Base-by-base conservation (phyloP, 2,797 vertebrate genomes). In the Haliaeetus albicilla region DNA sequence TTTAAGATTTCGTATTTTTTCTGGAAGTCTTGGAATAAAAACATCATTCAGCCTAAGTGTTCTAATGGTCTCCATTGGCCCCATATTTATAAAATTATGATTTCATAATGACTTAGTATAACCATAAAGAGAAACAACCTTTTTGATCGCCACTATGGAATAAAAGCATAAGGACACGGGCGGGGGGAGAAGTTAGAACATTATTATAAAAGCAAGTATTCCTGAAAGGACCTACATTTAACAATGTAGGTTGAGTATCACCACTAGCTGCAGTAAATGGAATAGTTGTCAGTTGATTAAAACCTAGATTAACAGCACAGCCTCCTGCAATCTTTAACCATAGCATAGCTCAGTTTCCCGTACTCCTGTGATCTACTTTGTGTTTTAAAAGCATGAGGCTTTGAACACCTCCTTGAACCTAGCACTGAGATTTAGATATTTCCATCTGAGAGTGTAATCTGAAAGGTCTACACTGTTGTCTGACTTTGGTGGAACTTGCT, bases 141-240 rank as follows among this genome's bases (percentile, higher is more conserved):
- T 33, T 53, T n/a, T 59, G 57, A 65, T 60, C 9, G 3, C 27
- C 18, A 46, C 9, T 53, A 7, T 35, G 12, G 12, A 78, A 39
- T 68, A 73, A 70, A 83, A 71, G 7, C 7, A 31, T 35, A 69
- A 49, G 39, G 3, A 39, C 2, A 35, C 5, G 7, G 10, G 13
- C 2, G 2, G 23, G 35, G 2, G 1, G 0, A 11, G 8, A 56
- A 37, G 28, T 25, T 61, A 49, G 30, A 35, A 63, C 13, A 44
- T 13, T 19, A 22, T 37, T 75, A 30, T 17, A 25, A 91, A 91
- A 56, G 18, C 2, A 71, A 69, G 28, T 69, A 44, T 3, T 64
- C 24, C 15, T 65, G 9, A 75, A 77, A 80, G 18, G 20, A 76
- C 8, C 3, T 39, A 33, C 6, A 17, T 71, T 76, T 84, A 53